A percentile compares a stretch with the other conserved stretches of the same genome.
Evolutionary conservation across 2,888 invertebrate genomes (phyloP).

Genomic region (Caenorhabditis drosophilae): DNA sequence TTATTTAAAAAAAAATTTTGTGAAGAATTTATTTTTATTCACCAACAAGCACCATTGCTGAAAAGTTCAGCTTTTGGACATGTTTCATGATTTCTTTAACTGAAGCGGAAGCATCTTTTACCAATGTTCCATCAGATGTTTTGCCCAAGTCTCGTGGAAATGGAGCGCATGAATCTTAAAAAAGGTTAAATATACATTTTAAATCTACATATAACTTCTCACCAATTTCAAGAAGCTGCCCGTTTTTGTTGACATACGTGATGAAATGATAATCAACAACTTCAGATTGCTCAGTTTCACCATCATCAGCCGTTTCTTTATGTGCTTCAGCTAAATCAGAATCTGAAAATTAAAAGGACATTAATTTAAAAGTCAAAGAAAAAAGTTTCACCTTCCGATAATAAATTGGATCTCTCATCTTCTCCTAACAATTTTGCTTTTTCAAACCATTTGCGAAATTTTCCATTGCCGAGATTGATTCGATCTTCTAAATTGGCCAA

Average conservation of each 20-base stretch:
- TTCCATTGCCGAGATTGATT: conserved; percentile 58
- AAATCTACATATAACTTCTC: too few species aligned
- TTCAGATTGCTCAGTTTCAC: conserved; percentile 55
- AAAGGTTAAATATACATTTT: too few species aligned
- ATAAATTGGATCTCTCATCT: conserved; percentile 53
- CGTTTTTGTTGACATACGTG: conserved; percentile 54
- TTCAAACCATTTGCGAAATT: conserved; percentile 58
- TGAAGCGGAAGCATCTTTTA: conserved; percentile 58
- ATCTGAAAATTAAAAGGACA: conserved; percentile 18
- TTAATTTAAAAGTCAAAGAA: not conserved
- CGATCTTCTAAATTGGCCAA: conserved; percentile 78
- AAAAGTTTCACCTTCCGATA: conserved; percentile 26
- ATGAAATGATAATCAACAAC: conserved; percentile 67
- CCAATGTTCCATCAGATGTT: conserved; percentile 51
- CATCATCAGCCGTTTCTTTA: conserved; percentile 51
- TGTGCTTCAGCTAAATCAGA: conserved; percentile 46
- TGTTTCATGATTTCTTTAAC: conserved; percentile 57
- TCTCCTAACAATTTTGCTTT: conserved; percentile 50
- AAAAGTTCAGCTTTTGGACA: conserved; percentile 55
- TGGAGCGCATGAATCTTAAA: conserved; percentile 58
- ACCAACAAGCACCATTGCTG: conserved; percentile 62
- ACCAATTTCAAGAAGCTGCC: conserved; percentile 64
- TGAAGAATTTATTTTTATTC: too few species aligned
- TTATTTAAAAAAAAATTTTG: too few species aligned
- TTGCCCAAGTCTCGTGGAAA: conserved; percentile 59